Evolutionary conservation across 2,888 invertebrate species (phyloP).

Genomic region (Scaptomyza caliginosa): DNA sequence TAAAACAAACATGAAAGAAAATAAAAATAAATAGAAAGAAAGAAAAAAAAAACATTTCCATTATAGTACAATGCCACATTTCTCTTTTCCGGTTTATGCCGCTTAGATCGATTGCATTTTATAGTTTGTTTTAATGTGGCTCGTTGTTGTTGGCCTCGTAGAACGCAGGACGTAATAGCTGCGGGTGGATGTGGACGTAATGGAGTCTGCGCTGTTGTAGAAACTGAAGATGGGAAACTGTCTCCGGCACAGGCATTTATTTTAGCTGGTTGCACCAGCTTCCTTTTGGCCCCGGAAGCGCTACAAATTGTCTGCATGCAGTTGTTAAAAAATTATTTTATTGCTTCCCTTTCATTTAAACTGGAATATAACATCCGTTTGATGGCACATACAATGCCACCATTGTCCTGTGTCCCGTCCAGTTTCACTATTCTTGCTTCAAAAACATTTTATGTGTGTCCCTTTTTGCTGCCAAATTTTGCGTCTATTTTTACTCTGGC

Average conservation of each 20-base stretch:
- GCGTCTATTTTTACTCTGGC: constrained; percentile 33
- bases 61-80: constrained; percentile 75
- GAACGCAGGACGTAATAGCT: constrained; percentile 30
- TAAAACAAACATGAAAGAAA: constrained; percentile 15
- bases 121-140: constrained; percentile 78
- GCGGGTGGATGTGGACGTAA: too few relatives aligned
- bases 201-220: constrained; percentile 24
- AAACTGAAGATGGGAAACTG: constrained; percentile 50
- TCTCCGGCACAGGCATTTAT: constrained; percentile 57
- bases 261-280: constrained; percentile 52
- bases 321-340: constrained; percentile 67
- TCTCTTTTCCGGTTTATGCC: constrained; percentile 77
- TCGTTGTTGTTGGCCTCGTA: constrained; percentile 28
- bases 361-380: constrained; percentile 71
- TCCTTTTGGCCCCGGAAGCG: constrained; percentile 69
- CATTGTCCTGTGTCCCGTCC: constrained; percentile 53
- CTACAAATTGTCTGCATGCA: constrained; percentile 63
- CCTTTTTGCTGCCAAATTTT: constrained; percentile 27
- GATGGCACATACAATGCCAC: constrained; percentile 50
- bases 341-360: constrained; percentile 77
- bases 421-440: constrained; percentile 28
- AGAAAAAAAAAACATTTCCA: constrained; percentile 73
- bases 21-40: constrained; percentile 40
- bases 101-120: constrained; percentile 81
- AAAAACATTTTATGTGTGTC: constrained; percentile 52